Evolutionary conservation across 1,140 invertebrate genomes (phyloP).

Genomic region (Drosophila lacteicornis): DNA sequence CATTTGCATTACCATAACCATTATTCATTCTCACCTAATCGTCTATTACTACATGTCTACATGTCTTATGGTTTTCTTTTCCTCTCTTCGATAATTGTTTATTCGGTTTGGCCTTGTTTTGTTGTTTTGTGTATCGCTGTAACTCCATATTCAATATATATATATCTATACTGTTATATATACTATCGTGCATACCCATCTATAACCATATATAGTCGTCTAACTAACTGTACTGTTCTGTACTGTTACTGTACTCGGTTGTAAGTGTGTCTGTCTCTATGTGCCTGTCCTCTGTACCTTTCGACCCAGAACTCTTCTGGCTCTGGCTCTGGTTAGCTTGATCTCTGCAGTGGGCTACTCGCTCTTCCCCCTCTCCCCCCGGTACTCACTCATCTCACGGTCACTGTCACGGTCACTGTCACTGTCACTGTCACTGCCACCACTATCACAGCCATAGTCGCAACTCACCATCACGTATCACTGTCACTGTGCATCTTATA

Average conservation of each 20-base stretch:
- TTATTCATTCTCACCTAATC: constrained; percentile 31
- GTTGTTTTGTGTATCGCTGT: constrained; percentile 47
- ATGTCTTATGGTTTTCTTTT: constrained; percentile 32
- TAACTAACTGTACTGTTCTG: constrained; percentile 58
- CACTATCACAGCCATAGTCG: no score
- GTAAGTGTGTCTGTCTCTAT: constrained; percentile 55
- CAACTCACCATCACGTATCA: constrained; percentile 27
- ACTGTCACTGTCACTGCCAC: no score
- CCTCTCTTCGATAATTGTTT: constrained; percentile 34
- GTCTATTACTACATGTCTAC: constrained; percentile 38
- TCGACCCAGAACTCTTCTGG: constrained; percentile 3
- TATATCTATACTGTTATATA: constrained; percentile 39
- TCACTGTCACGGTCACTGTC: constrained; percentile 6
- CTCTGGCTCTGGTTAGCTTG: constrained; percentile 18
- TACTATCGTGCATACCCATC: constrained; percentile 44
- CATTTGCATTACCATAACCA: constrained; percentile 28
- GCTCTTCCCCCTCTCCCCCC: no score
- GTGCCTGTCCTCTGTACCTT: constrained; percentile 35
- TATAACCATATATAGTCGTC: constrained; percentile 40
- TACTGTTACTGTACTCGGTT: constrained; percentile 48
- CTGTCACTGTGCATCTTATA: constrained; percentile 10
- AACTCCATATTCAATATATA: constrained; percentile 21
- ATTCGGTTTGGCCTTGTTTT: constrained; percentile 41
- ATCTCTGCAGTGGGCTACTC: constrained; percentile 26
- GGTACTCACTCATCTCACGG: constrained; percentile 20